phyloP scores from a whole-genome alignment of 2,888 invertebrate species.

The Aphrophora alni region DNA sequence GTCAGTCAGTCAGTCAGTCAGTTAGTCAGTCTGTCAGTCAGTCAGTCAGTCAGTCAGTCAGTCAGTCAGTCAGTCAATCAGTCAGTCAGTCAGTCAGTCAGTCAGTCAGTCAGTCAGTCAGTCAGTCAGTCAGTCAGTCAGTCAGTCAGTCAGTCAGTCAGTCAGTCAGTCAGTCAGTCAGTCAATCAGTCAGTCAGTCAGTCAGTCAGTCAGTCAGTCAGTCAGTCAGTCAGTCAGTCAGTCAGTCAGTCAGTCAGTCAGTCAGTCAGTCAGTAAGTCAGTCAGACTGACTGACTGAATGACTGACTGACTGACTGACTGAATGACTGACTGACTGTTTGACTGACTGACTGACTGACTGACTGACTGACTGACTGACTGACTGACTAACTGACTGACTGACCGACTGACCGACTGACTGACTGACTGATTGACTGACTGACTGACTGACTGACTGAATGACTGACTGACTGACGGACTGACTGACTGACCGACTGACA shows the following conservation, averaged over 20 bases:
- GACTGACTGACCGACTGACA: too few relatives aligned
- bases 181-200: too few relatives aligned
- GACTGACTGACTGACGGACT: conserved; percentile 3
- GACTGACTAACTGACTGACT: too few relatives aligned
- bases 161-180: background rate
- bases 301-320: conserved; percentile 7
- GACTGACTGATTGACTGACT: too few relatives aligned
- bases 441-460: conserved; percentile 9
- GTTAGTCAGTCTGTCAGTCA: too few relatives aligned
- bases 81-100: background rate
- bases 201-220: background rate
- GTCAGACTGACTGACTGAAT: background rate
- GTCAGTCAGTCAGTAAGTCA: conserved; percentile 7
- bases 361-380: conserved; percentile 17
- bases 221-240: background rate
- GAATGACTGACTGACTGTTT: too few relatives aligned
- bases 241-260: conserved; percentile 7
- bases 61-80: too few relatives aligned
- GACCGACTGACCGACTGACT: too few relatives aligned
- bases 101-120: background rate
- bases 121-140: background rate
- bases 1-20: too few relatives aligned
- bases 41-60: background rate
- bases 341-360: too few relatives aligned
- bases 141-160: background rate